phyloP scores from a whole-genome alignment of 2,888 invertebrate genomes.

The Ichneumoninae sp. region DNA sequence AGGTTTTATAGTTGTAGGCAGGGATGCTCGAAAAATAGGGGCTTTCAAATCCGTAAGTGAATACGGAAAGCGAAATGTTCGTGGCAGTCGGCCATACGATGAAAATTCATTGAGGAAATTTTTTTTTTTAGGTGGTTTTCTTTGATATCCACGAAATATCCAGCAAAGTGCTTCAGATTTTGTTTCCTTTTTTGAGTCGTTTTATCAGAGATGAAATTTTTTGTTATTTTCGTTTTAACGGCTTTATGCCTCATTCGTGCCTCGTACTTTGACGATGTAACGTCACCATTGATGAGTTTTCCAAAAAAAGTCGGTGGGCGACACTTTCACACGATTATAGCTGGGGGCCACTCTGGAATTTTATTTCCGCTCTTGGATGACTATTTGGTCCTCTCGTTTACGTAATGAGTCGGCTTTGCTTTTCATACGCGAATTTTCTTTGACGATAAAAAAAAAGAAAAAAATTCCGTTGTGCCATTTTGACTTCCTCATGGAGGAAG shows the following conservation, averaged over 20 bases:
- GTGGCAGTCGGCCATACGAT: not conserved
- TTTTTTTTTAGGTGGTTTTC: not conserved
- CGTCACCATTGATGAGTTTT: too few species aligned
- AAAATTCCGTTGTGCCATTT: not conserved
- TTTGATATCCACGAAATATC: not conserved
- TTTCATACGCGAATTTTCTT: not conserved
- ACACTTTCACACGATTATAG: not conserved
- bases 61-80: slow-evolving; percentile 1
- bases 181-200: not conserved
- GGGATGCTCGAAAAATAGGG: slow-evolving; percentile 10
- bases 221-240: too few species aligned
- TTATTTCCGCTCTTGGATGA: not conserved
- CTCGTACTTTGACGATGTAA: not conserved
- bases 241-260: too few species aligned
- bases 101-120: not conserved
- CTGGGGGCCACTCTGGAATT: not conserved
- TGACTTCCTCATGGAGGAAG: too few species aligned
- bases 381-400: not conserved
- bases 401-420: not conserved
- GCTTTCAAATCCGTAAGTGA: slow-evolving; percentile 32
- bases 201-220: not conserved
- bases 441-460: not conserved
- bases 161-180: not conserved
- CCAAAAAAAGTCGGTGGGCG: not conserved
- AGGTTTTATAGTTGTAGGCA: slow-evolving; percentile 37